These are phyloP conservation scores for Drosophila fulvimacula DNA, from an alignment of 2,888 invertebrate genomes.

Conservation along the genomic window DNA sequence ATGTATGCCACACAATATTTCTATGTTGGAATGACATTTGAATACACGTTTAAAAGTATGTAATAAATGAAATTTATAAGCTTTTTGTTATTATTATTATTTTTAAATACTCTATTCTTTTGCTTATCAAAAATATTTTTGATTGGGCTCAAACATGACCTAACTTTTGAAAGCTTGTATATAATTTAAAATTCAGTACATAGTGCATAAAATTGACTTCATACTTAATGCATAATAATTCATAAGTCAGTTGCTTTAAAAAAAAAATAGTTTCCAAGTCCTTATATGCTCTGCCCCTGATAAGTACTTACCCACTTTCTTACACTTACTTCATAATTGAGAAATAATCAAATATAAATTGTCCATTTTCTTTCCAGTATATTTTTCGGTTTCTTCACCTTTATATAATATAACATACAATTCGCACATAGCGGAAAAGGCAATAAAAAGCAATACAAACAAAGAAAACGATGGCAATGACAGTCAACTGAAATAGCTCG, in stretches of 20 bases:
- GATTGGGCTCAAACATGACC: too few relatives aligned
- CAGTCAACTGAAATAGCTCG: constrained; percentile 44
- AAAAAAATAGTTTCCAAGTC: too few relatives aligned
- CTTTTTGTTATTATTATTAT: too few relatives aligned
- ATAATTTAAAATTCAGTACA: not conserved
- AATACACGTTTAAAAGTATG: too few relatives aligned
- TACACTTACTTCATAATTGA: not conserved
- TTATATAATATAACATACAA: constrained; percentile 24
- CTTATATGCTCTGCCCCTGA: too few relatives aligned
- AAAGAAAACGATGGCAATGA: constrained; percentile 53
- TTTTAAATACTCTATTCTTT: too few relatives aligned
- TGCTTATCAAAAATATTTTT: too few relatives aligned
- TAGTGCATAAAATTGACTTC: not conserved
- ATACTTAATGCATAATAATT: not conserved
- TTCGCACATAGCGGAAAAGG: constrained; percentile 59
- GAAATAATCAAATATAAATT: not conserved
- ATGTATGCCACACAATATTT: too few relatives aligned
- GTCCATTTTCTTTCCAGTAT: constrained; percentile 11
- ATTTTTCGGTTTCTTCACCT: constrained; percentile 41
- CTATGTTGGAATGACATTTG: too few relatives aligned
- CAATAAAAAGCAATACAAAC: constrained; percentile 67
- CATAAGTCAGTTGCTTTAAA: too few relatives aligned
- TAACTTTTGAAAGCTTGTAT: not conserved
- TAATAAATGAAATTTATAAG: too few relatives aligned
- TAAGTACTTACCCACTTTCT: not conserved